phyloP scores from a whole-genome alignment of 2,888 invertebrate genomes.

The Torymus texanus region DNA sequence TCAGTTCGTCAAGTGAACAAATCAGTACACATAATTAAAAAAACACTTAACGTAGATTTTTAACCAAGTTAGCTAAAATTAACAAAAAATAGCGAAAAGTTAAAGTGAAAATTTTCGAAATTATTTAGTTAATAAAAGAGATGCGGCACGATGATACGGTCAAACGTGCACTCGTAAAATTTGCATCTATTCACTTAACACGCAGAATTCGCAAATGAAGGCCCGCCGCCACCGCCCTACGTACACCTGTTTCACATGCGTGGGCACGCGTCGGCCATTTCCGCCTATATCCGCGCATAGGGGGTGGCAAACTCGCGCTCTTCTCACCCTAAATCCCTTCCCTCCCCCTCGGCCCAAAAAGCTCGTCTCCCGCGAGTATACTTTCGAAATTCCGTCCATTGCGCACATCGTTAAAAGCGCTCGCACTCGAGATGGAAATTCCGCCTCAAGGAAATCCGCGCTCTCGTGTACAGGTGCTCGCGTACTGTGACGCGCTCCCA shows the following conservation, averaged over 20 bases:
- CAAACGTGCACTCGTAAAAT: not conserved
- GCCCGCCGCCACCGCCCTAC: not conserved
- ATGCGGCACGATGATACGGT: too few species aligned
- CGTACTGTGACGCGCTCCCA: conserved; percentile 62
- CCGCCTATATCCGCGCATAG: not conserved
- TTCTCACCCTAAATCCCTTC: not conserved
- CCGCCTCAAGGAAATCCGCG: not conserved
- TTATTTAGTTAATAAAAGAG: not conserved
- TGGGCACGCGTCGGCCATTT: conserved; percentile 27
- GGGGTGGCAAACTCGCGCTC: not conserved
- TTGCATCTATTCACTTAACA: not conserved
- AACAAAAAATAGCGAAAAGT: too few species aligned
- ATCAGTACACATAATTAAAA: too few species aligned
- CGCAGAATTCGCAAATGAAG: not conserved
- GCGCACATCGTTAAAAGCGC: conserved; percentile 36
- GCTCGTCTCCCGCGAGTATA: too few species aligned
- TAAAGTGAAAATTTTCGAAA: not conserved
- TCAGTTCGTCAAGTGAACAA: too few species aligned
- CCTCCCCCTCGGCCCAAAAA: not conserved
- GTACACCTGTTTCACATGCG: conserved; percentile 17
- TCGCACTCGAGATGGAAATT: conserved; percentile 17
- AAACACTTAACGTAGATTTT: too few species aligned
- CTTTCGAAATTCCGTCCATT: not conserved
- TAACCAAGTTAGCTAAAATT: too few species aligned
- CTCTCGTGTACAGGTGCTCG: conserved; percentile 59